Evolutionary conservation across 2,888 invertebrate genomes (phyloP).

Genomic region (Mythimna albipuncta): DNA sequence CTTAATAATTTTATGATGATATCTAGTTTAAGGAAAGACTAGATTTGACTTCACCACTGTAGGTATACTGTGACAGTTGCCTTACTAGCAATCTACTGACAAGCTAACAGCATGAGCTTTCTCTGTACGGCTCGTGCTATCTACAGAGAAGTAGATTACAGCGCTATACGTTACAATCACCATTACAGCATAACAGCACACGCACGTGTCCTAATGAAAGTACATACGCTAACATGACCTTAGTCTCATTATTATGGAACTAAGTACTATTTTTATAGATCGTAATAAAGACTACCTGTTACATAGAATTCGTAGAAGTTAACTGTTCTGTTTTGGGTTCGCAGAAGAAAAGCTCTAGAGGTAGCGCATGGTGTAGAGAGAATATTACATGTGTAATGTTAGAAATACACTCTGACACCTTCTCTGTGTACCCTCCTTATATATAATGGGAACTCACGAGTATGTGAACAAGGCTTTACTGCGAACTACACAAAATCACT

Average conservation of each 20-base stretch:
- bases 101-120: not conserved
- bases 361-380: not conserved
- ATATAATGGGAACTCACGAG: not conserved
- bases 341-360: not conserved
- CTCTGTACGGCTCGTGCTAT: not conserved
- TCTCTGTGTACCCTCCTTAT: not conserved
- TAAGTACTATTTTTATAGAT: not conserved
- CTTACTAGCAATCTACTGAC: not conserved
- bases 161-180: not conserved
- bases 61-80: not conserved
- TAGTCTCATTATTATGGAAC: too few relatives aligned
- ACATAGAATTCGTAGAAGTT: not conserved
- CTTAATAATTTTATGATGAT: too few relatives aligned
- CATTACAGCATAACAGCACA: not conserved
- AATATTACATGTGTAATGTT: not conserved
- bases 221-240: constrained; percentile 7
- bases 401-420: not conserved
- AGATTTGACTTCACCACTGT: not conserved
- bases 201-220: constrained; percentile 29
- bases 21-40: not conserved
- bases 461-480: constrained; percentile 23
- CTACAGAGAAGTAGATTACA: not conserved
- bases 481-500: constrained; percentile 1
- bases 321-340: not conserved
- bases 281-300: not conserved